phyloP scores from a whole-genome alignment of 2,888 invertebrate species.

The Drosophila eohydei region DNA sequence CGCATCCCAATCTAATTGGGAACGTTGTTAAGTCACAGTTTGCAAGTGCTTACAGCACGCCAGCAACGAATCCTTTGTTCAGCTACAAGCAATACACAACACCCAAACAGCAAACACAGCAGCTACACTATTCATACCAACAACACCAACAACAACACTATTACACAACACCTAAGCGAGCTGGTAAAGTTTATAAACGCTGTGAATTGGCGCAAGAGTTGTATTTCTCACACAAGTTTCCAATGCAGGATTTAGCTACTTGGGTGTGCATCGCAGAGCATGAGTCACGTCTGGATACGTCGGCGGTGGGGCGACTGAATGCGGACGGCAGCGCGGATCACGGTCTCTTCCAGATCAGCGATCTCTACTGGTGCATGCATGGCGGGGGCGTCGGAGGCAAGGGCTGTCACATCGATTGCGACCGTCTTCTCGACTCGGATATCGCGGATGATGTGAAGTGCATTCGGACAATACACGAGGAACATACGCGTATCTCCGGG shows the following conservation, averaged over 20 bases:
- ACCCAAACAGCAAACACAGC: slow-evolving; percentile 41
- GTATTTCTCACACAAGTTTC: slow-evolving; percentile 86
- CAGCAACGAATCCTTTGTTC: slow-evolving; percentile 58
- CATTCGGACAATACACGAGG: slow-evolving; percentile 88
- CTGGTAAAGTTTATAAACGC: slow-evolving; percentile 87
- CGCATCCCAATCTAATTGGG: slow-evolving; percentile 60
- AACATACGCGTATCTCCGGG: slow-evolving; percentile 89
- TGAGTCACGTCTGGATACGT: slow-evolving; percentile 89
- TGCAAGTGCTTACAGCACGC: slow-evolving; percentile 4
- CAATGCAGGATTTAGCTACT: slow-evolving; percentile 86
- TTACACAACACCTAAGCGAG: slow-evolving; percentile 47
- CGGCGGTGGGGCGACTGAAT: slow-evolving; percentile 86
- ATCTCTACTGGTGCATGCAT: slow-evolving; percentile 89
- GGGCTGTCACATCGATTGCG: slow-evolving; percentile 88
- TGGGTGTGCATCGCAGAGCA: slow-evolving; percentile 91
- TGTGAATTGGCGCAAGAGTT: slow-evolving; percentile 90
- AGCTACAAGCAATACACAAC: slow-evolving; percentile 51
- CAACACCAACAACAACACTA: slow-evolving; percentile 45
- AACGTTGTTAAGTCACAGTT: slow-evolving; percentile 29
- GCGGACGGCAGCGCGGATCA: slow-evolving; percentile 87
- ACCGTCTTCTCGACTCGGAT: slow-evolving; percentile 88
- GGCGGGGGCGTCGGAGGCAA: slow-evolving; percentile 85
- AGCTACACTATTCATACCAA: slow-evolving; percentile 32
- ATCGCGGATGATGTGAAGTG: slow-evolving; percentile 88
- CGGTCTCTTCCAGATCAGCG: slow-evolving; percentile 91